Base-by-base conservation (phyloP, 2,113 vertebrate species). In the Nettapus auritus region DNA sequence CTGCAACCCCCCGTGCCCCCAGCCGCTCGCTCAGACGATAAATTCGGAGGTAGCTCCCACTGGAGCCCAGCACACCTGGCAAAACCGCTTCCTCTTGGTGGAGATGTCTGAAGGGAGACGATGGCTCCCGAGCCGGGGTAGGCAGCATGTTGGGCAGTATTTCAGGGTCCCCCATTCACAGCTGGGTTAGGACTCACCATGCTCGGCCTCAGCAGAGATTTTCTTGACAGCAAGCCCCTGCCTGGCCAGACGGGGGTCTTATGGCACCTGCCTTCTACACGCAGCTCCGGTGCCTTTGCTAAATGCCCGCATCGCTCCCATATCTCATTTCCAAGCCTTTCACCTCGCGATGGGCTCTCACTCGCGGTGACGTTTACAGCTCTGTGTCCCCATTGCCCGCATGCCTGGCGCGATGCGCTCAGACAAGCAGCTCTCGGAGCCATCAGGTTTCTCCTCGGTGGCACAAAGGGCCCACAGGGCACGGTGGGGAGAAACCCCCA, bases 61-160 rank as follows among this genome's bases (percentile, higher is more conserved):
- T 23, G 3, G 3, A 8, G 1, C 9, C 0, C 0, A n/a, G 59
- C 0, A 2, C 50, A 13, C 34, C 50, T 33, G 55, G 63, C 31
- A 13, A n/a, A 17, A 8, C 31, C 3, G 6, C 5, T 67, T 8
- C 73, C 82, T 31, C 50, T 9, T 7, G 28, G 6, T 17, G 38
- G 63, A 26, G 79, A 6, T 5, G 56, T 42, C 25, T 57, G 8
- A 2, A 1, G 16, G 50, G 16, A 55, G 79, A 19, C 36, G 12
- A 6, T 0, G 25, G 53, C 66, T 34, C 25, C 48, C 20, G 26
- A 7, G 12, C 8, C 6, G 15, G 2, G 55, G 3, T 2, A 3
- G 21, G 79, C 29, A 34, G 82, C 40, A 8, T 56, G 12, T 1
- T 25, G 17, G 23, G 55, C 36, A 28, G 5, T 19, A 21, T 28